Base-by-base conservation (phyloP, 2,113 vertebrate genomes). In the Gila orcuttii region DNA sequence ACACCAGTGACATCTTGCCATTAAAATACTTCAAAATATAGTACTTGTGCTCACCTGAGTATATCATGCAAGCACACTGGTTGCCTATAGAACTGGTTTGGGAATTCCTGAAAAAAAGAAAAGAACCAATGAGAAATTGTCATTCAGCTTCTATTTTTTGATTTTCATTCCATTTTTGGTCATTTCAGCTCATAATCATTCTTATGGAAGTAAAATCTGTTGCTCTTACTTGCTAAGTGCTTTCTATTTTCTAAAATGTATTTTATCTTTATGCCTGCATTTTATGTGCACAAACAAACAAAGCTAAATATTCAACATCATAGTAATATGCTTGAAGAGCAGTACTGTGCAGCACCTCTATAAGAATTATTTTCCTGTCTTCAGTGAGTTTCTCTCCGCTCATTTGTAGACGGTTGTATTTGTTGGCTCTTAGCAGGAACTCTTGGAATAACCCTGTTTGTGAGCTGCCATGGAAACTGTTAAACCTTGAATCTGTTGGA, bases 51-150 rank as follows among this genome's bases (percentile, higher is more conserved):
- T 95, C 79, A 99, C 98, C 97, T 96, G 86, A 99, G 94, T 86
- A 97, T 89, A 75, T 95, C 96, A 88, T 99, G 98, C 71, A 99
- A 93, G 85, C 91, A 93, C 69, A 90, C 88, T 52, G 96, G 95
- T 82, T 99, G 96, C 88, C 96, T 92, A 94, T 97, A 99, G 95
- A 99, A 99, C 62, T 97, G 97, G 91, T 99, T 99, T 60, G 98
- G 98, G 79, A 99, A 94, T 87, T 99, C 98, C 98, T 99, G 79
- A 59, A 84, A 71, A 23, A 31, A 64, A 42, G 6, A 36, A 42
- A 59, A 33, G 47, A 9, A 25, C 66, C 6, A 64, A 42, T 13
- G 6, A 74, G 9, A 81, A 55, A 21, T 19, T 25, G 6, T 82
- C 39, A 50, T 15, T 36, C 3, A 42, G 7, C 19, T 13, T 59